These are phyloP conservation scores for Chlamydotis undulata DNA, from an alignment of 2,113 vertebrate species.

Conservation along the genomic window DNA sequence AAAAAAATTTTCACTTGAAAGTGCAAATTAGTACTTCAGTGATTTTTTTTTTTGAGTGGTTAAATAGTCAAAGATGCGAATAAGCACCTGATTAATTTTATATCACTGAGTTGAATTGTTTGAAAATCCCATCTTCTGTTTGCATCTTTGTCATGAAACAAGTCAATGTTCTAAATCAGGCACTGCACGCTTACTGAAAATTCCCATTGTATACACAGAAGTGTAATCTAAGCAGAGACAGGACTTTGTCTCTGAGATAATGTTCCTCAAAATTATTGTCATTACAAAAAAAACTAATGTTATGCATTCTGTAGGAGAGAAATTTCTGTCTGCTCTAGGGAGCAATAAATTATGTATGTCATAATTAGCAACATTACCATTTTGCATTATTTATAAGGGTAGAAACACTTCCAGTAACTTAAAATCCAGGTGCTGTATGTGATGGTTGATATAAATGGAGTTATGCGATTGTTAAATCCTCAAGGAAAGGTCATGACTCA, in stretches of 20 bases:
- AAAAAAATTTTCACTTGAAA: background rate
- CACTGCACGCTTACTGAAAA: background rate
- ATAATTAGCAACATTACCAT: background rate
- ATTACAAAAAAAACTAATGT: background rate
- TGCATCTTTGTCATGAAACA: background rate
- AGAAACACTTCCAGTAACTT: background rate
- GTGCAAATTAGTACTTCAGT: background rate
- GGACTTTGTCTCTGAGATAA: background rate
- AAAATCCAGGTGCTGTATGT: background rate
- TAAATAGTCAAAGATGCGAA: background rate
- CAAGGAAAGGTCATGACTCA: background rate
- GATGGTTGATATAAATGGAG: background rate
- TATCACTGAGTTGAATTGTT: background rate
- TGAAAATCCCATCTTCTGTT: background rate
- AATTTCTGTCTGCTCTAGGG: background rate
- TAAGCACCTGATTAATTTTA: background rate
- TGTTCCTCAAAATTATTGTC: background rate
- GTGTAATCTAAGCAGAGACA: background rate
- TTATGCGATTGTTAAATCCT: background rate
- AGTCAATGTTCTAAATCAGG: background rate
- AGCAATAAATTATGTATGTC: constrained; percentile 11
- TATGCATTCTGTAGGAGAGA: background rate
- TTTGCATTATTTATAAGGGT: constrained; percentile 27
- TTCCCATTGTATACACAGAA: background rate
- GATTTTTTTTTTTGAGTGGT: background rate